A percentile compares a stretch with the other conserved stretches of the same genome.
Conservation (phyloP, 2,797 vertebrate species). For the Argyrosomus regius region DNA sequence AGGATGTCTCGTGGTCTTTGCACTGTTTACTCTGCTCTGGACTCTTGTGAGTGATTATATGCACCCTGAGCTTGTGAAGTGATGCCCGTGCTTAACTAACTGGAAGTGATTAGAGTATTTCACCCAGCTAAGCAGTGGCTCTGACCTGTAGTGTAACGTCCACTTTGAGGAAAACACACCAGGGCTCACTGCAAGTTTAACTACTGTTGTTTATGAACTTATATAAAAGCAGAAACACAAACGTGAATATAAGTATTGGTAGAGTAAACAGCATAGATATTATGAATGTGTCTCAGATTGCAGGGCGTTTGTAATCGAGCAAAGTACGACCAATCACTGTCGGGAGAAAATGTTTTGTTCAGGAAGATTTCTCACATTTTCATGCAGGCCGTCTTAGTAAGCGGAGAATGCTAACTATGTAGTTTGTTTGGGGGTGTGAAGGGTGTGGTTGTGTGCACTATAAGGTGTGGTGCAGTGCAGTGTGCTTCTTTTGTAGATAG, state of each 20-base stretch:
- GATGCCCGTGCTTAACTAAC: constrained; percentile 46
- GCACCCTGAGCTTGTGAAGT: constrained; percentile 32
- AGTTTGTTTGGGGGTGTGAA: constrained; percentile 53
- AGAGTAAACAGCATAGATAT: neutral
- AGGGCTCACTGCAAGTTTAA: neutral
- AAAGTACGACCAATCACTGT: neutral
- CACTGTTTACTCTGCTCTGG: constrained; percentile 23
- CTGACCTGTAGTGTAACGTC: neutral
- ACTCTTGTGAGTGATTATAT: constrained; percentile 19
- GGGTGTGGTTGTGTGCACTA: constrained; percentile 54
- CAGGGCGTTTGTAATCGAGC: neutral
- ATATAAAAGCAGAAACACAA: neutral
- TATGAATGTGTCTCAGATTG: neutral
- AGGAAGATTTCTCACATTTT: constrained; percentile 42
- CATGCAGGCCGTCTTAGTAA: neutral
- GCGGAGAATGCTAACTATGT: constrained; percentile 55
- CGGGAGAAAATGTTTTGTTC: neutral
- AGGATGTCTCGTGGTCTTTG: neutral
- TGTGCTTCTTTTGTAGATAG: constrained; percentile 58
- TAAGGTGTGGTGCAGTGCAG: constrained; percentile 67
- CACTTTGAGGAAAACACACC: neutral
- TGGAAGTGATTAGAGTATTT: constrained; percentile 48
- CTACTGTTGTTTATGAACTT: neutral
- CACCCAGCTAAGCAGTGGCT: constrained; percentile 3
- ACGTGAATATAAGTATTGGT: neutral